Evolutionary conservation across 2,113 vertebrate species (phyloP).

Genomic region (Thalassarche chlororhynchos): DNA sequence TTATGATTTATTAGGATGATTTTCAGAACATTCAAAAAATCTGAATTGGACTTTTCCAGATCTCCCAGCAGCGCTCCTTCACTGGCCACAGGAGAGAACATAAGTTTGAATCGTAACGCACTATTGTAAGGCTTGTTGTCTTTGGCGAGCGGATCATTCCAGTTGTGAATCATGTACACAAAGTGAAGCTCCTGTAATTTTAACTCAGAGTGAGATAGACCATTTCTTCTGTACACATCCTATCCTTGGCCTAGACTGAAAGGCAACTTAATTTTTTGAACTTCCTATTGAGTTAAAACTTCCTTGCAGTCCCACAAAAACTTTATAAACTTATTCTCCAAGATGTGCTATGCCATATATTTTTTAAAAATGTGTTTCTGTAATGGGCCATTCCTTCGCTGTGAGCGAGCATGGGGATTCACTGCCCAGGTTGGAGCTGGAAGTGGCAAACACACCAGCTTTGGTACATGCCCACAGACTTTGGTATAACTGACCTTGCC

Average conservation of each 20-base stretch:
- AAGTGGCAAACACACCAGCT: background rate
- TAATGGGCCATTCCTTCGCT: background rate
- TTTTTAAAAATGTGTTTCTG: background rate
- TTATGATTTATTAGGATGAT: background rate
- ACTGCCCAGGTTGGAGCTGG: background rate
- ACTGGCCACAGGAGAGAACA: background rate
- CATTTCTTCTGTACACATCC: background rate
- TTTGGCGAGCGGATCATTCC: background rate
- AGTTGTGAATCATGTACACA: background rate
- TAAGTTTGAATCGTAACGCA: background rate
- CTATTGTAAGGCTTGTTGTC: background rate
- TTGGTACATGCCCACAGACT: background rate
- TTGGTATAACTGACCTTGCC: background rate
- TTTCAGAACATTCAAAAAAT: background rate
- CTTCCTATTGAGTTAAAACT: background rate
- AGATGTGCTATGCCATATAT: background rate
- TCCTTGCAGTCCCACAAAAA: background rate
- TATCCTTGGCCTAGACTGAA: background rate
- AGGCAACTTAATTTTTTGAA: background rate
- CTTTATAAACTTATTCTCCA: background rate
- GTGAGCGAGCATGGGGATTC: background rate
- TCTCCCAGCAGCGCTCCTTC: background rate
- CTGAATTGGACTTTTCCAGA: background rate
- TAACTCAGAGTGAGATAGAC: background rate
- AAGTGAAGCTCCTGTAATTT: background rate